Conservation (phyloP, 2,113 vertebrate species). For the Passer montanus region DNA sequence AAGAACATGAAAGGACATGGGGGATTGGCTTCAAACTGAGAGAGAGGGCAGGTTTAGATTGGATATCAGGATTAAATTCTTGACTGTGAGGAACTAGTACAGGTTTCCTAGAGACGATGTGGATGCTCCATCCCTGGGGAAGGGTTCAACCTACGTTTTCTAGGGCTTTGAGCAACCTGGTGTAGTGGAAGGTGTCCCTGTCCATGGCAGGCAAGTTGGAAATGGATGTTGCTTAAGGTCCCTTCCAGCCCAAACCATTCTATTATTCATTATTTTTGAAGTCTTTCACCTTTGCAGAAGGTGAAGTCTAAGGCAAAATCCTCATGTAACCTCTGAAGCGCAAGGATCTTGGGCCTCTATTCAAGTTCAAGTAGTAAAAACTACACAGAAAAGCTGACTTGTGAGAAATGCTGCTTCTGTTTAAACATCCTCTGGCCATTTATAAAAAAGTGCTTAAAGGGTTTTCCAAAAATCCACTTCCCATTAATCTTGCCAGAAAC, state of each 20-base stretch:
- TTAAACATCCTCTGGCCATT: background rate
- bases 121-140: too few species aligned
- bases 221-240: background rate
- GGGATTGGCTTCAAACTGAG: background rate
- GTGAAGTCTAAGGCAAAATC: background rate
- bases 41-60: background rate
- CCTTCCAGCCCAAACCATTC: background rate
- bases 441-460: constrained; percentile 40
- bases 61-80: background rate
- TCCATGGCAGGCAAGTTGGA: background rate
- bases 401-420: background rate
- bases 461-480: constrained; percentile 47
- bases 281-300: background rate
- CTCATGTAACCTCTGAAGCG: background rate
- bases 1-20: background rate
- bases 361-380: background rate
- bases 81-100: background rate
- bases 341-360: background rate
- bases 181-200: background rate
- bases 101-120: background rate
- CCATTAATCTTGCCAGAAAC: constrained; percentile 27
- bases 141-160: background rate
- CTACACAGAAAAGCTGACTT: background rate
- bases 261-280: background rate
- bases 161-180: background rate